These are phyloP conservation scores for Diabrotica virgifera DNA, from an alignment of 1,140 invertebrate species.

Conservation along the genomic window DNA sequence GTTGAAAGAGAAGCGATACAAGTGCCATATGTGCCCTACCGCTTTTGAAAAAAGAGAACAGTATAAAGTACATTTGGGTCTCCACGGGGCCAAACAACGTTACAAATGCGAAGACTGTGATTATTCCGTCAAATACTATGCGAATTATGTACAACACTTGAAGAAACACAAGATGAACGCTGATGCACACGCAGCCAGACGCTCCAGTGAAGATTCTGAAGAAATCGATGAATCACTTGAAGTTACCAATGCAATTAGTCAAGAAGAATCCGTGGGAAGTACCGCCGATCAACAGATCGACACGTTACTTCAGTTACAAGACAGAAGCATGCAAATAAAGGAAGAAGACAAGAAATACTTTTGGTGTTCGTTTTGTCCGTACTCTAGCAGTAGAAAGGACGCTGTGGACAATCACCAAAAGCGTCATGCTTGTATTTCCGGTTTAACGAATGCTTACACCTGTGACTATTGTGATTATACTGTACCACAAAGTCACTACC, in stretches of 20 bases:
- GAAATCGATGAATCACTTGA: constrained; percentile 46
- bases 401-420: constrained; percentile 71
- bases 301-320: constrained; percentile 47
- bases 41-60: constrained; percentile 84
- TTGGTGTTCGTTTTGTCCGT: constrained; percentile 75
- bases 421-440: constrained; percentile 62
- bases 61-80: constrained; percentile 76
- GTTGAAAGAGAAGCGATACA: constrained; percentile 74
- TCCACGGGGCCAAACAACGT: constrained; percentile 80
- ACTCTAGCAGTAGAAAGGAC: constrained; percentile 68
- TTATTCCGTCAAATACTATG: constrained; percentile 84
- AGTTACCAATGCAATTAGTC: constrained; percentile 33
- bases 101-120: constrained; percentile 84
- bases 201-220: constrained; percentile 44
- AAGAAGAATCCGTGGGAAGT: constrained; percentile 12
- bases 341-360: constrained; percentile 53
- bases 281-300: constrained; percentile 50
- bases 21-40: constrained; percentile 83
- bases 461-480: constrained; percentile 85
- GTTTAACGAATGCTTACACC: constrained; percentile 58
- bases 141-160: constrained; percentile 77
- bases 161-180: constrained; percentile 72
- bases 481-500: constrained; percentile 71
- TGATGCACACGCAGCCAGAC: constrained; percentile 59
- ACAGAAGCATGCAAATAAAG: constrained; percentile 40